Base-by-base conservation (phyloP, 2,113 vertebrate genomes). In the Semnopithecus entellus region DNA sequence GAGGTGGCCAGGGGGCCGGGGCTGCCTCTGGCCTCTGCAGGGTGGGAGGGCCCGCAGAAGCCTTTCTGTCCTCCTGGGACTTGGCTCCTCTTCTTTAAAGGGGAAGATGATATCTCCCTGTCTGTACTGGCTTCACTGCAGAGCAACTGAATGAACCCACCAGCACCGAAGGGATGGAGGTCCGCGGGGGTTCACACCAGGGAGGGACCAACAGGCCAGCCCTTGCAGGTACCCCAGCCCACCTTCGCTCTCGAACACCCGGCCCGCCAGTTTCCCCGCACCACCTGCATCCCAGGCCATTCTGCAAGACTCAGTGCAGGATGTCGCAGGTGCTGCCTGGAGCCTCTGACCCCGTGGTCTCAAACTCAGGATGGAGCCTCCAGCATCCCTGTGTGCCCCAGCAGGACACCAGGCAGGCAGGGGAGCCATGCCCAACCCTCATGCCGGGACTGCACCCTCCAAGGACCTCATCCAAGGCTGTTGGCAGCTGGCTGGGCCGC, bases 401-500 rank as follows among this genome's bases (percentile, higher is more conserved):
- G 76, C 11, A 18, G 0, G 38, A 38, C 27, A 23, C 16, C 5
- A 11, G 8, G 0, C 40, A 32, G 40, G 23, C 12, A 1, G 12
- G 59, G 30, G 38, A 17, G 11, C 50, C 23, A 0, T 0, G 66
- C 35, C 27, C 8, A 25, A 13, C 43, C 0, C 18, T 7, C 5
- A 8, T 3, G 5, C n/a, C 4, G 64, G 25, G 35, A 3, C 5
- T 0, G 1, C n/a, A 2, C 68, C 35, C 35, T 72, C 8, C 0
- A 23, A 40, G 13, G 3, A 3, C 20, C 8, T 32, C 35, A 0
- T 2, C 4, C 12, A 0, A 72, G 27, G 45, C 27, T 52, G n/a
- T 18, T 2, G 57, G 30, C 3, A 1, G 30, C 45, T 8, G 66
- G 17, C 68, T 30, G 80, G 40, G 32, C 16, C 16, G 14, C 2